Evolutionary conservation across 2,888 invertebrate species (phyloP), one percentile per base, ranked within the genome.

Genomic region (Dendrolimus houi): DNA sequence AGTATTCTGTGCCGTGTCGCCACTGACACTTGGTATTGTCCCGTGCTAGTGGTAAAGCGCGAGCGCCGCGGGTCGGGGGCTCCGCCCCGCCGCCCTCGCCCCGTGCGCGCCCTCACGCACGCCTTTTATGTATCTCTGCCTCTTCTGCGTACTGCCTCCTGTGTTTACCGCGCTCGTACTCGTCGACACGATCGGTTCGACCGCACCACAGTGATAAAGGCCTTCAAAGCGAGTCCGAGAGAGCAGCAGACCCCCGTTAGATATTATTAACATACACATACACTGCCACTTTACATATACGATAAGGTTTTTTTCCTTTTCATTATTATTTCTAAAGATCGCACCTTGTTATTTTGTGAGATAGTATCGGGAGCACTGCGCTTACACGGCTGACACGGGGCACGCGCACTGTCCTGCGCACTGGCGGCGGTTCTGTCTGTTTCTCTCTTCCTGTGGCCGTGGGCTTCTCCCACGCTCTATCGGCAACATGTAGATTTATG

Each of bases 171-270:
- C 81, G 83, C 73, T 75, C 82, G 80, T 75, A 77, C 70, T 65
- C 29, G 29, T 29, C 67, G 72, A 72, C 75, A 73, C 75, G 75
- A 75, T 77, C 75, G 81, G 79, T 76, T 66, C 72, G 68, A 71
- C 72, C 68, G 83, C 80, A 87, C 91, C 91, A 91, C 91, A 91
- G 91, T 80, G 82, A 87, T 75, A 91, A 91, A 91, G 91, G 78
- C 91, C 91, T 88, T 76, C 83, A 86, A 83, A 87, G 80, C 91
- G 91, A 85, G 91, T 91, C 91, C 81, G 84, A 92, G 91, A 92
- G 91, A 92, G 91, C 90, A 92, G 91, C 91, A 91, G 91, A 91
- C 86, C 89, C 84, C 89, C 89, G 89, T 90, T 87, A 85, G 79
- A 84, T 73, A 62, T 10, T 47, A 75, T 78, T 75, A 84, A 82